Evolutionary conservation across 2,113 vertebrate genomes (phyloP), one percentile per base, ranked within the genome.

Genomic region (Tetraodon nigroviridis): DNA sequence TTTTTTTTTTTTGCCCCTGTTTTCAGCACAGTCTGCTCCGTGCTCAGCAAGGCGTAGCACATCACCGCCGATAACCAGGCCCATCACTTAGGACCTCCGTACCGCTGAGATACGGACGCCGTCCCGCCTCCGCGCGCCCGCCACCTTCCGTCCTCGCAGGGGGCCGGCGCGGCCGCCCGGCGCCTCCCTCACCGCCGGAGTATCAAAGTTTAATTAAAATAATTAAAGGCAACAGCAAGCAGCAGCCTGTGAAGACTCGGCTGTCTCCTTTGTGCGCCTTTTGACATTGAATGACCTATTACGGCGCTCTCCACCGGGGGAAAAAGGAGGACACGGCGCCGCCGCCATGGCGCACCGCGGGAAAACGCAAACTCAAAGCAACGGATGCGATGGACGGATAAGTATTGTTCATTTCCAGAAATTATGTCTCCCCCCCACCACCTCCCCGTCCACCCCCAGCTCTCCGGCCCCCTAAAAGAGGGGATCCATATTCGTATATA

Each of bases 191-290:
- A 65, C 87, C 89, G 82, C 88, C 89, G 80, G 78, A 93, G 90
- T 93, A 91, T 95, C 92, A 86, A 94, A 94, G 85, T 97, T 97
- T 94, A 93, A 95, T 98, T 94, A 94, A 95, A 96, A 92, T 94
- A 94, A 95, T 95, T 96, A 94, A 94, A 95, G 87, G 90, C 90
- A 95, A 92, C 94, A 93, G 93, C 93, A 90, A 94, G 93, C 94
- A 93, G 92, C 92, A 92, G 93, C 93, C 92, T 95, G 93, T 93
- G 92, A 96, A 95, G 92, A 92, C 92, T 89, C 90, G 89, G 87
- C 92, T 92, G 92, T 93, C 94, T 90, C 60, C 88, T 93, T 93
- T 93, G 92, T 92, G 93, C 90, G 92, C 91, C 90, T 93, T 91
- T 87, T 95, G 94, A 95, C 94, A 93, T 92, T 92, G 92, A 93